Evolutionary conservation across 2,797 vertebrate species (phyloP).

Genomic region (Pteronotus mesoamericanus): DNA sequence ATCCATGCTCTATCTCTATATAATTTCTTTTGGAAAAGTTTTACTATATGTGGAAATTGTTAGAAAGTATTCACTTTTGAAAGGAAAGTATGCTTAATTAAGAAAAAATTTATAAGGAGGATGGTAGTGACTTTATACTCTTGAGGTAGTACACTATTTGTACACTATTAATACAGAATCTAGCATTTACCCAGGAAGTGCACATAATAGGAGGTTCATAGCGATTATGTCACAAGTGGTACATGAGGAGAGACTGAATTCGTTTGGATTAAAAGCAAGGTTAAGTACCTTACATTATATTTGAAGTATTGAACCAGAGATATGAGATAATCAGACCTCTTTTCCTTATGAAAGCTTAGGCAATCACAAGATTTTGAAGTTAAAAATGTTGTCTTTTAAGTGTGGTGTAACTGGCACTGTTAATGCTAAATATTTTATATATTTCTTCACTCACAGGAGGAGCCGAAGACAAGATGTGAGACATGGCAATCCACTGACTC

Average conservation of each 20-base stretch:
- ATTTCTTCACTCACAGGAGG: conserved; percentile 83
- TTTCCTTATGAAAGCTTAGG: not conserved
- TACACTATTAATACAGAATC: not conserved
- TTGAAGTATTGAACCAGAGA: not conserved
- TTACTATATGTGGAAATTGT: not conserved
- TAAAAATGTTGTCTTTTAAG: not conserved
- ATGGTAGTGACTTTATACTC: not conserved
- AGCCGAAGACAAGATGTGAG: conserved; percentile 97
- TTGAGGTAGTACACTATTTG: too few relatives aligned
- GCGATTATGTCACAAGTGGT: not conserved
- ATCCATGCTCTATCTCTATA: not conserved
- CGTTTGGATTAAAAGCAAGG: not conserved
- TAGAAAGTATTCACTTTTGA: not conserved
- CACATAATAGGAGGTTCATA: not conserved
- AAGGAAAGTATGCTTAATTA: not conserved
- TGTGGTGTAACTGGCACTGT: not conserved
- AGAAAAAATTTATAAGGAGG: not conserved
- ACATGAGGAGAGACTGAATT: not conserved
- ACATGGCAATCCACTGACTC: conserved; percentile 96
- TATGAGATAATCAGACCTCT: not conserved
- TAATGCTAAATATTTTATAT: conserved; percentile 38
- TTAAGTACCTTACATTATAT: not conserved
- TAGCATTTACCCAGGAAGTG: not conserved
- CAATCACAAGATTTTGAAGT: not conserved
- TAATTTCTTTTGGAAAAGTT: not conserved